Conservation (phyloP, 2,113 vertebrate species). For the Dicrurus megarhynchus region DNA sequence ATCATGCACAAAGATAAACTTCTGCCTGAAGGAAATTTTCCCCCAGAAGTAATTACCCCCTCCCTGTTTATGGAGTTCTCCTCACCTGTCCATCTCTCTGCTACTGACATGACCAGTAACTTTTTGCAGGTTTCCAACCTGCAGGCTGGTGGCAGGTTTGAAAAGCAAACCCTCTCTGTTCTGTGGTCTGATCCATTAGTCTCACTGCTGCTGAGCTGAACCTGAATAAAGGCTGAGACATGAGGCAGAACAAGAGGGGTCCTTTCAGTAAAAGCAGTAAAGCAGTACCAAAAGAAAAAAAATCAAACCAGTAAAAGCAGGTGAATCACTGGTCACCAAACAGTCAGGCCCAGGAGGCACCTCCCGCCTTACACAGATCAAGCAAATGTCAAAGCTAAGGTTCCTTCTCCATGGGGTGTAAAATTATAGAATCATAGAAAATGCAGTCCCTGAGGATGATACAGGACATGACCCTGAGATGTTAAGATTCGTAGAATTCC, state of each 20-base stretch:
- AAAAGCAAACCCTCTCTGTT: neutral
- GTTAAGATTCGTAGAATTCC: neutral
- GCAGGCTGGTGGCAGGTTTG: neutral
- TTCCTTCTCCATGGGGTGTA: rapidly evolving
- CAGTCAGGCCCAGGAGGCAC: neutral
- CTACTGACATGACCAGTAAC: neutral
- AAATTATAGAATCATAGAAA: neutral
- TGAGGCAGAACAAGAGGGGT: neutral
- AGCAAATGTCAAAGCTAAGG: neutral
- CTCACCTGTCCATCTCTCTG: neutral
- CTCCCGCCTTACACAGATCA: neutral
- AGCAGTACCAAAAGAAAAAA: neutral
- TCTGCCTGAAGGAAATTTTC: neutral
- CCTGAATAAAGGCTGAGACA: neutral
- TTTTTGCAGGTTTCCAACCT: neutral
- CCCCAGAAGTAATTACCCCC: neutral
- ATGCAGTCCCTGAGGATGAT: neutral
- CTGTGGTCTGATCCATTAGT: neutral
- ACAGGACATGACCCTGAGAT: neutral
- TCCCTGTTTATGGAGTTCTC: neutral
- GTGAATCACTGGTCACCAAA: neutral
- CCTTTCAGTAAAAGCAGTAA: neutral
- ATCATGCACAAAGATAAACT: neutral
- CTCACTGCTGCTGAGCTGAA: rapidly evolving
- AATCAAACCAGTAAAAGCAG: neutral